Base-by-base conservation (phyloP, 2,113 vertebrate genomes). In the Corythaixoides concolor region DNA sequence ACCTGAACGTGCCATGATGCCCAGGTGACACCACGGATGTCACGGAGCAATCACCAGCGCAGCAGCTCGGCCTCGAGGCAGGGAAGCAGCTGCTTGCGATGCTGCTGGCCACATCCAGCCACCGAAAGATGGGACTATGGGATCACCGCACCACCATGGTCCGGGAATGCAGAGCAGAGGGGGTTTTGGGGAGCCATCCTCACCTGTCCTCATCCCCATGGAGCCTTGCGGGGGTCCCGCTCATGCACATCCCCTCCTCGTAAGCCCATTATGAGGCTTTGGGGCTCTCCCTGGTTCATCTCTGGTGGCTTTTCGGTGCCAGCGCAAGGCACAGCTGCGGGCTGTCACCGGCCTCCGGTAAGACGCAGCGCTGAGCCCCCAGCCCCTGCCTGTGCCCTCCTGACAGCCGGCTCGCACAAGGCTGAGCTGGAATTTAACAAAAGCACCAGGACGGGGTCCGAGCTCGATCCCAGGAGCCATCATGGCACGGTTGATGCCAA, bases 61-160 rank as follows among this genome's bases (percentile, higher is more conserved):
- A 2, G 43, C 78, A 66, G 18, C 39, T 49, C 23, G 47, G 52
- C 37, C 66, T 26, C 4, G 14, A 70, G 69, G 41, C 15, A 24
- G 41, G 33, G 78, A 20, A 41, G 49, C 37, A 15, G 39, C 21
- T 2, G 1, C 33, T 4, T 8, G n/a, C 0, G 12, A 8, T 6
- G 27, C n/a, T 24, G 43, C 32, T 0, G 1, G 50, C 59, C 3
- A 0, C 56, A 21, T 27, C 33, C 67, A 26, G 39, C 35, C 41
- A 8, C 5, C 1, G 0, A 3, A 32, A 33, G 53, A 5, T 6
- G n/a, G 64, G 12, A 28, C 23, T 5, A 0, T 1, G 16, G 70
- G 4, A 37, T 7, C 35, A 7, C 16, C 59, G 30, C 4, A 0
- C 2, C 75, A 19, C 12, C 0, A 0, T 1, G 6, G 8, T 13